Evolutionary conservation across 1,140 invertebrate species (phyloP).

Genomic region (Ips typographus): DNA sequence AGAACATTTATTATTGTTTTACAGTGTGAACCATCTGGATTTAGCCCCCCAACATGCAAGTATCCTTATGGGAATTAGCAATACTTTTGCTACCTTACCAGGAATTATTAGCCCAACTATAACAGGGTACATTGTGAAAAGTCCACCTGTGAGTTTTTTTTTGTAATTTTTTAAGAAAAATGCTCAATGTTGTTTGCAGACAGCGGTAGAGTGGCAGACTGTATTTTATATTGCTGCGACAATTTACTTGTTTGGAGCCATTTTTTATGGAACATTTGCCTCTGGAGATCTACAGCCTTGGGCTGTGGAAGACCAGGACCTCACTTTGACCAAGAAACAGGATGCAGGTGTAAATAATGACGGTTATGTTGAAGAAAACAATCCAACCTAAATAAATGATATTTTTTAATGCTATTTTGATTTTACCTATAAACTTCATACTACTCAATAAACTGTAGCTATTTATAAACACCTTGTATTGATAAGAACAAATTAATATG

Average conservation of each 20-base stretch:
- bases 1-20: slow-evolving; percentile 34
- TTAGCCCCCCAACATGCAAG: slow-evolving; percentile 82
- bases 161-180: background rate
- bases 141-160: slow-evolving; percentile 27
- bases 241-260: slow-evolving; percentile 77
- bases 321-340: no score
- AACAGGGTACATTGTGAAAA: slow-evolving; percentile 72
- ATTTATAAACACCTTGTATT: no score
- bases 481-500: no score
- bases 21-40: slow-evolving; percentile 84
- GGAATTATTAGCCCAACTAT: slow-evolving; percentile 84
- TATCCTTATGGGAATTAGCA: slow-evolving; percentile 84
- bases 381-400: no score
- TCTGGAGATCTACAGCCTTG: slow-evolving; percentile 79
- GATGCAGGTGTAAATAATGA: no score
- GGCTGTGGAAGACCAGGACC: slow-evolving; percentile 50
- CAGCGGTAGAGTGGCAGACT: slow-evolving; percentile 77
- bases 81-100: slow-evolving; percentile 86
- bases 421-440: no score
- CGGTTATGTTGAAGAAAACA: no score
- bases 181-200: slow-evolving; percentile 25
- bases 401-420: no score
- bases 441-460: no score
- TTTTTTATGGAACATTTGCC: slow-evolving; percentile 78
- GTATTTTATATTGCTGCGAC: slow-evolving; percentile 81